phyloP scores from a whole-genome alignment of 2,797 vertebrate genomes.

The Gastrophryne carolinensis region DNA sequence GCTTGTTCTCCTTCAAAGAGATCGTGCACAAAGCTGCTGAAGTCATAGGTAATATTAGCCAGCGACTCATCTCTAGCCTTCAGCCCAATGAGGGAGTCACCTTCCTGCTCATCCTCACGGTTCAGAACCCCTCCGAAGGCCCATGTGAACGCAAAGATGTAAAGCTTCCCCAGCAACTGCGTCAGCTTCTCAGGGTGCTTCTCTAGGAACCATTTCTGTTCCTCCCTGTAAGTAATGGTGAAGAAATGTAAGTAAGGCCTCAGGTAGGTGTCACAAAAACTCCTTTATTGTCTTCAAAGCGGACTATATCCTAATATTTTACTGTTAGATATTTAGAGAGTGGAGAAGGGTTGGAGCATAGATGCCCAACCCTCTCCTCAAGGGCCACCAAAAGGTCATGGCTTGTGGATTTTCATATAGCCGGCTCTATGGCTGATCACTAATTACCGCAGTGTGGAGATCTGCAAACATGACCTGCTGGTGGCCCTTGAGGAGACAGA shows the following conservation, averaged over 20 bases:
- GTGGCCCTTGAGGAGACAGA: too few species aligned
- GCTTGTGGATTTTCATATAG: too few species aligned
- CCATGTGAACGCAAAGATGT: slow-evolving; percentile 63
- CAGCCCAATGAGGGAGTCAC: slow-evolving; percentile 51
- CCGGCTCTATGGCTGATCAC: too few species aligned
- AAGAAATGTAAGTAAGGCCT: not conserved
- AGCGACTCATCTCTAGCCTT: slow-evolving; percentile 48
- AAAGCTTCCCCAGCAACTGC: slow-evolving; percentile 57
- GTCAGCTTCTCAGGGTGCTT: slow-evolving; percentile 57
- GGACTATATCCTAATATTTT: too few species aligned
- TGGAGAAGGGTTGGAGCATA: too few species aligned
- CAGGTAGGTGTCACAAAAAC: too few species aligned
- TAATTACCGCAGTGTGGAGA: too few species aligned
- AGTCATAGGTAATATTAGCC: slow-evolving; percentile 56
- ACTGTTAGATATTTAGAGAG: too few species aligned
- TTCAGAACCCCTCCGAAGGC: slow-evolving; percentile 59
- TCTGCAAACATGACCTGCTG: too few species aligned
- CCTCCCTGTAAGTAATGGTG: not conserved
- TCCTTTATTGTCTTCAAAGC: too few species aligned
- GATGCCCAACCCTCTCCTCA: too few species aligned
- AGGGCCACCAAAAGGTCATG: too few species aligned
- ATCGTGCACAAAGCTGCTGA: slow-evolving; percentile 62
- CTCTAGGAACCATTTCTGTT: slow-evolving; percentile 53
- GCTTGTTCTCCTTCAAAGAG: slow-evolving; percentile 59
- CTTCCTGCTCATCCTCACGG: slow-evolving; percentile 57